These are phyloP conservation scores for Drosophila sturtevanti DNA, from an alignment of 1,140 invertebrate species.

Conservation along the genomic window DNA sequence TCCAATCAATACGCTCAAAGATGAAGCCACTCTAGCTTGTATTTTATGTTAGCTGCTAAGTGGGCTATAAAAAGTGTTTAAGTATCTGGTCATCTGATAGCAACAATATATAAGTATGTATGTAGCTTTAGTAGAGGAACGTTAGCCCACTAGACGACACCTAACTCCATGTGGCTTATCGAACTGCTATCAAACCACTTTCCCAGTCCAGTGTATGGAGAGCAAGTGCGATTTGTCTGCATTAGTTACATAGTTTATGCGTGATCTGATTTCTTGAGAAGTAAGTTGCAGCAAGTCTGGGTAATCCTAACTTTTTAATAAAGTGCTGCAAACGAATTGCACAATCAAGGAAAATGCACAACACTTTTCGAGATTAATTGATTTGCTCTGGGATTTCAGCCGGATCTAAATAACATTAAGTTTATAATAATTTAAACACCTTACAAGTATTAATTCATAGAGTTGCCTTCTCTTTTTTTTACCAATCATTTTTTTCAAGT, in stretches of 20 bases:
- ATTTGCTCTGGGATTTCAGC: too few relatives aligned
- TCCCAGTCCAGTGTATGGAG: constrained; percentile 34
- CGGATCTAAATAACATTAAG: too few relatives aligned
- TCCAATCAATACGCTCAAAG: constrained; percentile 35
- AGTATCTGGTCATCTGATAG: constrained; percentile 31
- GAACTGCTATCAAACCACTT: constrained; percentile 49
- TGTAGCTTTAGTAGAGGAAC: constrained; percentile 27
- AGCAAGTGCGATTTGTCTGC: constrained; percentile 29
- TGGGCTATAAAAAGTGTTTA: constrained; percentile 42
- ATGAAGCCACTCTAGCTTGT: constrained; percentile 57
- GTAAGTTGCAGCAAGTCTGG: neutral
- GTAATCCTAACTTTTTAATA: neutral
- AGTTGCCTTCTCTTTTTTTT: constrained; percentile 7
- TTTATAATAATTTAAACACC: too few relatives aligned
- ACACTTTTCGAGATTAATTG: neutral
- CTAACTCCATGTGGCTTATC: constrained; percentile 37
- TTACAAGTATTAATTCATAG: neutral
- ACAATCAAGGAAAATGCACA: neutral
- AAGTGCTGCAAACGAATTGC: constrained; percentile 13
- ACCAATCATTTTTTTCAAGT: constrained; percentile 17
- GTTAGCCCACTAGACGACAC: constrained; percentile 32
- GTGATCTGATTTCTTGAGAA: constrained; percentile 45
- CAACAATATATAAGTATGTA: neutral
- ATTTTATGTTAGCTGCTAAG: constrained; percentile 45
- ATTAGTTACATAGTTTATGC: constrained; percentile 54